Conservation (phyloP, 1,140 invertebrate genomes). For the Tribolium castaneum region DNA sequence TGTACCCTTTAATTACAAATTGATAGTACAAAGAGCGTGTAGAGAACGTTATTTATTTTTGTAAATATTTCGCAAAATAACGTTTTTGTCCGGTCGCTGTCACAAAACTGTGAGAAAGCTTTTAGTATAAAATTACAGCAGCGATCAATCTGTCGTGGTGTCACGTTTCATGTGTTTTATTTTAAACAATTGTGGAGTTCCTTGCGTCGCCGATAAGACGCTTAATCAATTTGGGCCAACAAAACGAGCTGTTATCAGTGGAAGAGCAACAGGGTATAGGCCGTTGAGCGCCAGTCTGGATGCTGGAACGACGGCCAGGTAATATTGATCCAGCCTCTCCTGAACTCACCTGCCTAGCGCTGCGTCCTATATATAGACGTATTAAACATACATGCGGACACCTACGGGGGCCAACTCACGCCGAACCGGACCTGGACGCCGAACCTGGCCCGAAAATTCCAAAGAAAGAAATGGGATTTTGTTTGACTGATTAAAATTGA, state of each 20-base stretch:
- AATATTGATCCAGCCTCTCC: conserved; percentile 36
- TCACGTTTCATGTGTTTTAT: background rate
- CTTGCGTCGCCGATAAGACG: conserved; percentile 6
- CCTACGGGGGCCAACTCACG: background rate
- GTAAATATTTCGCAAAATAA: no score
- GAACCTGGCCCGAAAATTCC: background rate
- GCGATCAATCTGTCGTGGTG: conserved; percentile 27
- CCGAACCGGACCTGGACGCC: background rate
- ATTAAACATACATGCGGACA: conserved; percentile 39
- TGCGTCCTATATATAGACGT: conserved; percentile 41
- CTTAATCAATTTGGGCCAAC: conserved; percentile 12
- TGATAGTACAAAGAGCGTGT: background rate
- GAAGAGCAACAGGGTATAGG: conserved; percentile 21
- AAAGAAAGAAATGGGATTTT: background rate
- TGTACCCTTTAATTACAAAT: background rate
- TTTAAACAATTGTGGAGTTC: conserved; percentile 1
- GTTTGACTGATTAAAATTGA: background rate
- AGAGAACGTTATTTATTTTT: no score
- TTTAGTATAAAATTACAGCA: conserved; percentile 41
- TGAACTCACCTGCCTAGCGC: conserved; percentile 40
- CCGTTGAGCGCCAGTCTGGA: conserved; percentile 24
- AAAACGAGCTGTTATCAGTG: conserved; percentile 28
- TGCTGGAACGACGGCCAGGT: conserved; percentile 37
- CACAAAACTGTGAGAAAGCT: conserved; percentile 13
- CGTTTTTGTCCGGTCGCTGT: background rate